Base-by-base conservation (phyloP, 37 sponge, comb jelly and placozoan genomes). In the Bolinopsis microptera region DNA sequence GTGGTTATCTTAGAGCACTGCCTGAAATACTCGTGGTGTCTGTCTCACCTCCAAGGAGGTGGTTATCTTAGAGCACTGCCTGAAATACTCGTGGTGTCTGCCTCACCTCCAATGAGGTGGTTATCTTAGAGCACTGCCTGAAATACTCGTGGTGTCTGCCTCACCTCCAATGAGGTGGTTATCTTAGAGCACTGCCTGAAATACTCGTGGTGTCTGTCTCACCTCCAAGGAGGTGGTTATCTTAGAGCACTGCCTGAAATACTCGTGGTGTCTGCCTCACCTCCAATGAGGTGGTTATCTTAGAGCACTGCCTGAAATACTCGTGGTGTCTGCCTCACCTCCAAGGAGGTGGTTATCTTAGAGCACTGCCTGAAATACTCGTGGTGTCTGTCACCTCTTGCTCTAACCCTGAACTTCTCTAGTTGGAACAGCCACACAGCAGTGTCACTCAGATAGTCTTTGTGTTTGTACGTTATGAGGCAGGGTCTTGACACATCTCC, bases 391-490 rank as follows among this genome's bases (percentile, higher is more conserved):
- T 48, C 61, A n/a, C n/a, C n/a, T n/a, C n/a, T n/a, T 23, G 74
- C 33, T 16, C 90, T 40, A 13, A 86, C 90, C n/a, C 90, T 86
- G 31, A 86, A 86, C 22, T 40, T 86, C 35, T 86, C 90, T 9
- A 86, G 35, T 9, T 40, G 90, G 31, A 86, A 86, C 48, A 86
- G 28, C 32, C 32, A 86, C 0, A 86, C 5, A 40, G 61, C 61
- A 21, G 37, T 38, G 25, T 18, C n/a, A 41, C 61, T 41, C 0
- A 86, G 32, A 16, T 23, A 28, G 36, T 86, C 90, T 27, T 38
- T n/a, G 61, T 86, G 90, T 24, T 41, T 39, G 35, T 39, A 86
- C 61, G 90, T 39, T 13, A 86, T 38, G 36, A 77, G 80, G 21
- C 80, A 77, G 0, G 80, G 80, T 16, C 80, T 27, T 0, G 80